phyloP scores from a whole-genome alignment of 2,888 invertebrate genomes.

The Phaonia tiefii region DNA sequence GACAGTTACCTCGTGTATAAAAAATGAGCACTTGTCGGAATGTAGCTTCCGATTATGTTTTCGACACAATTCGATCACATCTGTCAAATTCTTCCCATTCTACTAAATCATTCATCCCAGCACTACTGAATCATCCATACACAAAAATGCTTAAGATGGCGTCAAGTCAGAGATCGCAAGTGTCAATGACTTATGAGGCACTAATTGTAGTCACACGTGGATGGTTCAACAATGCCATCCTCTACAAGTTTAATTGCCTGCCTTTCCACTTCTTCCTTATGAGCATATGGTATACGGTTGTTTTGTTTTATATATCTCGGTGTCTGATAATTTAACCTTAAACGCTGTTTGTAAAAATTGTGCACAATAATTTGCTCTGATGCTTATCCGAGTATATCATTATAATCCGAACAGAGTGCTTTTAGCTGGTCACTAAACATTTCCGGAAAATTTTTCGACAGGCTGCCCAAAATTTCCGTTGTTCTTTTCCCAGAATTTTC shows the following conservation, averaged over 20 bases:
- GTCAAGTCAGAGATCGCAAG: too few species aligned
- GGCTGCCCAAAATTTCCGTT: slow-evolving; percentile 30
- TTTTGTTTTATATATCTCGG: too few species aligned
- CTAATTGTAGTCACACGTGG: neutral
- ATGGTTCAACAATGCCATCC: neutral
- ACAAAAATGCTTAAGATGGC: too few species aligned
- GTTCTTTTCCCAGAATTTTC: slow-evolving; percentile 11
- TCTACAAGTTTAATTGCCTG: slow-evolving; percentile 21
- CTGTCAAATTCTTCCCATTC: neutral
- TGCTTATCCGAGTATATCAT: slow-evolving; percentile 62
- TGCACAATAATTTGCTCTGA: slow-evolving; percentile 44
- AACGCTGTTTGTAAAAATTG: too few species aligned
- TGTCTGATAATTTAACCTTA: too few species aligned
- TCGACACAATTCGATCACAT: too few species aligned
- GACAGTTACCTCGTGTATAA: too few species aligned
- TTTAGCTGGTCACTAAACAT: slow-evolving; percentile 28
- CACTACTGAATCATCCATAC: neutral
- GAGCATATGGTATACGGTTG: neutral
- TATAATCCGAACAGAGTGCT: slow-evolving; percentile 38
- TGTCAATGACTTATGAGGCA: neutral
- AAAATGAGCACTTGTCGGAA: too few species aligned
- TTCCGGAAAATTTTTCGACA: slow-evolving; percentile 41
- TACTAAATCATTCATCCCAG: neutral
- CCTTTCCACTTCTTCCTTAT: slow-evolving; percentile 39
- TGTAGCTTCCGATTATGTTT: too few species aligned